Evolutionary conservation across 2,113 vertebrate genomes (phyloP).

Genomic region (Ameiurus melas): DNA sequence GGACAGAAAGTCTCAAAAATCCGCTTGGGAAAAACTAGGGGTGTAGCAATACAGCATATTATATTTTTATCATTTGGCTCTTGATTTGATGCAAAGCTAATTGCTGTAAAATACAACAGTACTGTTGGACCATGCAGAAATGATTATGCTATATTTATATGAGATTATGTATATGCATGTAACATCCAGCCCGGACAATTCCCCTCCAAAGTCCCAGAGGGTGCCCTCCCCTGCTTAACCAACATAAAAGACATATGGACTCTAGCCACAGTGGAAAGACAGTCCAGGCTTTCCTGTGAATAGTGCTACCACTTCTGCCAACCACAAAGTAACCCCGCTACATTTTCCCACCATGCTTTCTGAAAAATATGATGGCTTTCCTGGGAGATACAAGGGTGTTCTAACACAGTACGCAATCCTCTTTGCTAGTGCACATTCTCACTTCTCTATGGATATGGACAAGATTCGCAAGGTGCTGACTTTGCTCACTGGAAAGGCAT

Average conservation of each 20-base stretch:
- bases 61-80: too few species aligned
- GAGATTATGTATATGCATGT: background rate
- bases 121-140: too few species aligned
- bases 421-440: background rate
- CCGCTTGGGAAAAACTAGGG: too few species aligned
- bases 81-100: too few species aligned
- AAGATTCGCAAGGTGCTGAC: background rate
- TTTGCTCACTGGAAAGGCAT: background rate
- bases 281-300: background rate
- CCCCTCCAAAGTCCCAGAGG: background rate
- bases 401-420: background rate
- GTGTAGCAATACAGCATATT: too few species aligned
- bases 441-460: background rate
- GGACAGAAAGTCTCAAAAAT: too few species aligned
- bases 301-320: too few species aligned
- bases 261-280: too few species aligned
- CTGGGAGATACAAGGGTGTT: background rate
- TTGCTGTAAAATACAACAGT: too few species aligned
- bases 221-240: background rate
- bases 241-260: too few species aligned
- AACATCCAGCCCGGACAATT: background rate
- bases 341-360: background rate
- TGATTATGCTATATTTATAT: too few species aligned
- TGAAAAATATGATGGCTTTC: background rate
- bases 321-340: background rate